Base-by-base conservation (phyloP, 92 coral and sea anemone genomes). In the Pocillopora grandis region DNA sequence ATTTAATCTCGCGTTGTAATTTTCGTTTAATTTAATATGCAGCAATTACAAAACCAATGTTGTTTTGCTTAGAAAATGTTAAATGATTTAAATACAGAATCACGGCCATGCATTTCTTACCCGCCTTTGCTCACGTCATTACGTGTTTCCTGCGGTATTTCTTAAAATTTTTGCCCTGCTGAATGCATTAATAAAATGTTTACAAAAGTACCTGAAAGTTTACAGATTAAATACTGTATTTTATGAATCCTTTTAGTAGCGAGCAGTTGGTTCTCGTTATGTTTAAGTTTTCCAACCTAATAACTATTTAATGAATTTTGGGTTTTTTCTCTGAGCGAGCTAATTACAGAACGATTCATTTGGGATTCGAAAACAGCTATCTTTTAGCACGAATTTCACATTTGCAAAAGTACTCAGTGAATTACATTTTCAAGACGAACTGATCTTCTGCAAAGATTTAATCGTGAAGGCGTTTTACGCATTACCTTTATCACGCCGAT, bases 1-100 rank as follows among this genome's bases (percentile, higher is more conserved):
- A 11, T 10, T 61, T 58, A 36, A 27, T 61, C 13, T 19, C n/a
- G 56, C 42, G 60, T 18, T 17, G 35, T 37, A 10, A 2, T 48
- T 48, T 63, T 19, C 37, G 48, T 65, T 31, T 63, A 63, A 80
- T 58, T 57, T 57, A 42, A 42, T 42, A 67, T 66, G 27, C 73
- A 55, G 17, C 11, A 55, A 14, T 27, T 18, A 69, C 76, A 80
- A 80, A 80, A n/a, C 23, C 10, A 77, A 56, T 27, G 63, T 79
- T 66, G 74, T 79, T 79, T 66, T 79, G 74, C 67, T 52, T 66
- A 52, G 75, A 31, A 79, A 66, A 79, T 66, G 71, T 62, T 79
- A 66, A 79, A 66, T 79, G 67, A 79, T 79, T 79, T 52, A 79
- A 79, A 48, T 59, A 23, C 71, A 33, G 13, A n/a, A 42, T 64